Base-by-base conservation (phyloP, 2,113 vertebrate species). In the Myocastor coypus region DNA sequence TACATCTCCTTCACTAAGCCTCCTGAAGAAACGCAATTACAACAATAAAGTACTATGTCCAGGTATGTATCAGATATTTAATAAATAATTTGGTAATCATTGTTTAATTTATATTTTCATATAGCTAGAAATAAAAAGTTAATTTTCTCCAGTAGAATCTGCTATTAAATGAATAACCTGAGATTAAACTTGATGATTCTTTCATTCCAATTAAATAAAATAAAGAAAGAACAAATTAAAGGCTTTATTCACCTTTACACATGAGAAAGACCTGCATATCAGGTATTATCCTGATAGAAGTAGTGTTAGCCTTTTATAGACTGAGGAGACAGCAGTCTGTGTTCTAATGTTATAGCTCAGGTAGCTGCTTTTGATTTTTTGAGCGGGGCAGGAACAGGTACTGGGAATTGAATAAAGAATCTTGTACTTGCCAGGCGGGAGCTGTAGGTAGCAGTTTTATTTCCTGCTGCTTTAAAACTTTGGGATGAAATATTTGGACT, bases 31-130 rank as follows among this genome's bases (percentile, higher is more conserved):
- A 17, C 55, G 46, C 3, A 28, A 55, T 19, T 80, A 10, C 22
- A 34, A 3, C 1, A 0, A 17, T 52, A 4, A 2, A 34, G 8
- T 9, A 19, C 16, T 13, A 34, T 11, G 17, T 34, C 17, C 32
- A 55, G 17, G 30, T 55, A 55, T 52, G 50, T 0, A 34, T 20
- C 1, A 66, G 1, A 19, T 80, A 40, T 81, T 80, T 95, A 40
- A 88, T 8, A 69, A 0, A 73, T 32, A 59, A 59, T 81, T 32
- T 59, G 3, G 11, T 2, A 30, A 32, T 63, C 66, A 66, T n/a
- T 69, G 37, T 37, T 85, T 75, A 85, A 26, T 37, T 5, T 85
- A 12, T 57, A 50, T 80, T 80, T 92, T 92, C 71, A 34, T 73
- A 81, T 32, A 52, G 16, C 2, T 71, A 37, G 7, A 84, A 22